Base-by-base conservation (phyloP, 2,888 invertebrate genomes). In the Zootermopsis nevadensis region DNA sequence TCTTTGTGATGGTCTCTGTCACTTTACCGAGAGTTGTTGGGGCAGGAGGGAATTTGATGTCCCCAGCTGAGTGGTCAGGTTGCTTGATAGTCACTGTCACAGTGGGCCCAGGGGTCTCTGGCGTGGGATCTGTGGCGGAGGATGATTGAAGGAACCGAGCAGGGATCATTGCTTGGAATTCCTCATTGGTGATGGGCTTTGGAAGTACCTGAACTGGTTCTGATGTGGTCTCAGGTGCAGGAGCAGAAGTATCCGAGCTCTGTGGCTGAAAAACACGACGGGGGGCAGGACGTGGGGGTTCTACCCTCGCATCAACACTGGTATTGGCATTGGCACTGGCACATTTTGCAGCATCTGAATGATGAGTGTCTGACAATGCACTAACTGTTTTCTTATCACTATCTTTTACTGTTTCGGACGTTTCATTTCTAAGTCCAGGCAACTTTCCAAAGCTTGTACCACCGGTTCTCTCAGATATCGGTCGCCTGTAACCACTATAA, bases 1-100 rank as follows among this genome's bases (percentile, higher is more conserved):
- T 96, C 93, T 97, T 97, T 90, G 97, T 98, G 93, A 98, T 96
- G 90, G 96, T 96, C 92, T 98, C 98, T 87, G 97, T 97, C 91
- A 97, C 95, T 90, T 94, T 93, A 89, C 97, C 97, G 89, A 95
- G 93, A 87, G 94, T 93, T 86, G 95, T 94, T 86, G 96, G 96
- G 87, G 96, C 93, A 88, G 97, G 96, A 87, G 96, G 96, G 88
- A 95, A 93, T 89, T 93, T 92, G 88, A 94, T 92, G 88, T 93
- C 94, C 87, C 94, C 93, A 87, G 92, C 90, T 85, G 90, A 90
- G 85, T 92, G 90, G 86, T 91, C 91, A 83, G 93, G 92, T 89
- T 95, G 94, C 91, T 95, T 95, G 89, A 97, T 96, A 86, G 96
- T 97, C 87, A 97, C 96, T 85, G 96, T 95, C 87, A 97, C 96